Evolutionary conservation across 2,113 vertebrate genomes (phyloP), one percentile per base, ranked within the genome.

Genomic region (Gasterosteus aculeatus): DNA sequence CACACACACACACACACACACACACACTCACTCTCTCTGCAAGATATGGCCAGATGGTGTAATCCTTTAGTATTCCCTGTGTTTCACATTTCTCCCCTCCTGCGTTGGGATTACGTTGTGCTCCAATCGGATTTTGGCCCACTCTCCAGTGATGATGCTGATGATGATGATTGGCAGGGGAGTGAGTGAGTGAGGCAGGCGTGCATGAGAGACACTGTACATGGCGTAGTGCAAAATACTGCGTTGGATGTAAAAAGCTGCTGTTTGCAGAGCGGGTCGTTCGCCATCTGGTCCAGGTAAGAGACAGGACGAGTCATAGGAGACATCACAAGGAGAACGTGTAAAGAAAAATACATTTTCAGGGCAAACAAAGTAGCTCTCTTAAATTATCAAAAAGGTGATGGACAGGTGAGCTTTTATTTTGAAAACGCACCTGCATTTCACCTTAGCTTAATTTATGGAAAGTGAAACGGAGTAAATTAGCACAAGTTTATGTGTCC

Each of bases 1-100:
- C 33, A 53, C 22, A 26, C 22, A 49, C 47, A 56, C 0, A 47
- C 51, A 63, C 57, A 42, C 22, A 26, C 22, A 26, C 47, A 68
- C 19, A 67, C 10, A 58, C 16, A 66, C 15, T 8, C 61, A 65
- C 41, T 16, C 31, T 5, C 12, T 5, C 47, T 31, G 69, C 38
- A 47, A 8, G 74, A 85, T 63, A 39, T 75, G 80, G 73, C 75
- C 91, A 93, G 91, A 93, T 93, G 89, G 88, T 88, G 83, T 92
- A 92, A 92, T 92, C 91, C 88, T 81, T 82, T 73, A 46, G 78
- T 88, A 90, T 91, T 83, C 68, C 60, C 71, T 12, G 51, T 84
- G 70, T 88, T 89, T 87, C 84, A 89, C 86, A 77, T 91, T 87
- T 82, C 82, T 72, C 69, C 57, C 80, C 66, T 77, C 72, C 83